phyloP scores from a whole-genome alignment of 2,113 vertebrate genomes.

The Falcunculus frontatus region DNA sequence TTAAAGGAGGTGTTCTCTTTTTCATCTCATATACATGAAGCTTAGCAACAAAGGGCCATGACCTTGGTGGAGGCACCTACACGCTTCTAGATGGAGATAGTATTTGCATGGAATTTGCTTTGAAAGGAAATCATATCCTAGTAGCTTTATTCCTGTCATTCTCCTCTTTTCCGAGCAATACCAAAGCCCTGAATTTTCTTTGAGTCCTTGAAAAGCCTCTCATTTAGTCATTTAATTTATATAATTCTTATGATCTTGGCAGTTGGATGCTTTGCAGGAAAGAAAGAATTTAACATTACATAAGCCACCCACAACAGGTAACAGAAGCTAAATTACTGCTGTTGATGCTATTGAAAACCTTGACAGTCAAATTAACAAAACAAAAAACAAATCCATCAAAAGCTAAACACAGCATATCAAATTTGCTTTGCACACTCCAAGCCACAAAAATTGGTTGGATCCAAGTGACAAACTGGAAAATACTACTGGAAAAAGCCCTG shows the following conservation, averaged over 20 bases:
- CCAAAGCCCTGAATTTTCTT: neutral
- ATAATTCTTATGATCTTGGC: constrained; percentile 18
- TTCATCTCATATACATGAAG: neutral
- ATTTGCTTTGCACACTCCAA: neutral
- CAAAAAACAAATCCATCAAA: neutral
- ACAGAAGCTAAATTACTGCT: constrained; percentile 28
- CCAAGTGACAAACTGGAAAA: neutral
- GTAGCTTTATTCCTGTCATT: neutral
- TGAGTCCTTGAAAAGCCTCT: constrained; percentile 9
- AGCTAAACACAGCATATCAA: neutral
- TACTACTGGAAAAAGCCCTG: neutral
- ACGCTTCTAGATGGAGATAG: neutral
- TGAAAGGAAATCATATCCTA: neutral
- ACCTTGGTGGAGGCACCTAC: neutral
- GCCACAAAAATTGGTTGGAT: neutral
- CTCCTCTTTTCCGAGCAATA: neutral
- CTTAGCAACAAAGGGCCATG: neutral
- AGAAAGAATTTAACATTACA: constrained; percentile 3
- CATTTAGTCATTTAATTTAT: constrained; percentile 25
- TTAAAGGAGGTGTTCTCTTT: neutral
- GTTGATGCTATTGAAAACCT: constrained; percentile 6
- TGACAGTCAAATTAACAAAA: constrained; percentile 40
- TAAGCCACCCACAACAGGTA: constrained; percentile 60
- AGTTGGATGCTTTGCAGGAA: neutral
- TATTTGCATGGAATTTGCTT: neutral